These are phyloP conservation scores for Hormiphora californensis DNA, from an alignment of 37 sponge, comb jelly and placozoan genomes.

Conservation along the genomic window DNA sequence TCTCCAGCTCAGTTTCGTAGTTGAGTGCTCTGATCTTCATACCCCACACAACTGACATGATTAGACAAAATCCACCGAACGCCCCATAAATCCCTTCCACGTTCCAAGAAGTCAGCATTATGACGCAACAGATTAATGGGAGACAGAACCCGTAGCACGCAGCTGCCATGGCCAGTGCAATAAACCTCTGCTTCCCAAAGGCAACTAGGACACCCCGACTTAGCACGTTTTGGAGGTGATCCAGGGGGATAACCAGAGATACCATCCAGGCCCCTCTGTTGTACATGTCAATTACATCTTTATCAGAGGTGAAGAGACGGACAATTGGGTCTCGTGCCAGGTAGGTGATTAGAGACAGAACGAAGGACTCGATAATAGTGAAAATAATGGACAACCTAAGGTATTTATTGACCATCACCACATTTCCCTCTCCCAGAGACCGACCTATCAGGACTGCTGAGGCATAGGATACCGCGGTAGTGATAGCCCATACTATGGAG, in stretches of 20 bases:
- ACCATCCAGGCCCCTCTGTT: background rate
- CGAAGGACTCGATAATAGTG: background rate
- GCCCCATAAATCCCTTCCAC: background rate
- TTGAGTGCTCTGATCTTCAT: too few species aligned
- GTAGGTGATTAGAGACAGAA: background rate
- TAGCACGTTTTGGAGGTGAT: conserved; percentile 2
- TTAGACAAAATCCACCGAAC: background rate
- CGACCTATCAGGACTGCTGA: background rate
- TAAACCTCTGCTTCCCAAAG: background rate
- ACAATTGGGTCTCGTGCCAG: background rate
- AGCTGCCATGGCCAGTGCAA: background rate
- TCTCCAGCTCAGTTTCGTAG: too few species aligned
- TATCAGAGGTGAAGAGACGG: background rate
- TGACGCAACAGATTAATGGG: background rate
- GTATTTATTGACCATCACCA: background rate
- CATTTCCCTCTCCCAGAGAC: background rate
- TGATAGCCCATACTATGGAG: background rate
- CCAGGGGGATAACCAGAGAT: background rate
- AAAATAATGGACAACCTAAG: background rate
- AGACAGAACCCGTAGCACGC: background rate
- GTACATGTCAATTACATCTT: background rate
- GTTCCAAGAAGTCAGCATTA: background rate
- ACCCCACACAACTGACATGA: too few species aligned
- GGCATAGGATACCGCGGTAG: background rate
- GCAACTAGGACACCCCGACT: background rate